A percentile compares a stretch with the other conserved stretches of the same genome.
Evolutionary conservation across 1,140 invertebrate species (phyloP).

Genomic region (Holcopasites calliopsidis): DNA sequence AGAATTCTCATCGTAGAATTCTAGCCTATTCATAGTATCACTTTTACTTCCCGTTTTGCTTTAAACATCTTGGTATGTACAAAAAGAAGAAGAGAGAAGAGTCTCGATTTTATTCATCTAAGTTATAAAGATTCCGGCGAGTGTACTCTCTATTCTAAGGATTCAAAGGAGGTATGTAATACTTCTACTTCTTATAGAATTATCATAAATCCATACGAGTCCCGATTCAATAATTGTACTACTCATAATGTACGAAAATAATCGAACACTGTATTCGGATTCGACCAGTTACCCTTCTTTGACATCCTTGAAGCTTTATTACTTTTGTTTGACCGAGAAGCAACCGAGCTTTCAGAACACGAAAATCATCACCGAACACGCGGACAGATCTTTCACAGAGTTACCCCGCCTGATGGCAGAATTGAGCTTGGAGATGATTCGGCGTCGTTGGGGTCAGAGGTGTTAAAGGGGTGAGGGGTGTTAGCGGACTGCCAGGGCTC

Average conservation of each 20-base stretch:
- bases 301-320: not conserved
- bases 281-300: not conserved
- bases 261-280: not conserved
- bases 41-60: not conserved
- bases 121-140: not conserved
- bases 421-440: slow-evolving; percentile 69
- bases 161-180: not conserved
- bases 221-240: no score
- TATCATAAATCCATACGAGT: not conserved
- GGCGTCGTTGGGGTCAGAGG: slow-evolving; percentile 71
- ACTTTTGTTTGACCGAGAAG: not conserved
- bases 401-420: slow-evolving; percentile 68
- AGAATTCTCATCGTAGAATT: slow-evolving; percentile 35
- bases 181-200: no score
- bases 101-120: not conserved
- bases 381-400: no score
- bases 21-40: slow-evolving; percentile 43
- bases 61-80: slow-evolving; percentile 25
- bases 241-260: no score
- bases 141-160: not conserved
- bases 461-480: slow-evolving; percentile 69
- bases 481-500: slow-evolving; percentile 70
- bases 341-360: no score
- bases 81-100: slow-evolving; percentile 8
- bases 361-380: no score